Percentiles rank a stretch among this genome's conserved stretches.
phyloP scores from a whole-genome alignment of 37 sponge, comb jelly and placozoan genomes.

The Halisarca cf. caerulea region DNA sequence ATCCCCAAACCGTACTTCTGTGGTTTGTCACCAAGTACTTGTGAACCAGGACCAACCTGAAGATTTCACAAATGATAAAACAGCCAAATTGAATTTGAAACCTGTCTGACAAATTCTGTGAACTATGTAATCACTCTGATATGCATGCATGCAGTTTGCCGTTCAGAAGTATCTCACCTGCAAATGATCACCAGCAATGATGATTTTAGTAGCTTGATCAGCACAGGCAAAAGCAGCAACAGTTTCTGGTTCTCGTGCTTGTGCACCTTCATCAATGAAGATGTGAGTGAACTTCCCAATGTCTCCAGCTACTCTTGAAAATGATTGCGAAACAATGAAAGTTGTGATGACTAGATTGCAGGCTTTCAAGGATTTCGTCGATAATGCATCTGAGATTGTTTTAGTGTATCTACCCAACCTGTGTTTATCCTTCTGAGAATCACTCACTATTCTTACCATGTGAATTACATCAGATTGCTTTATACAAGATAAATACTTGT shows the following conservation, averaged over 20 bases:
- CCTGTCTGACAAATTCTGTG: too few species aligned
- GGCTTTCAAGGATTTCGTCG: neutral
- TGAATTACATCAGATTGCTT: neutral
- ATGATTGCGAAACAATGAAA: neutral
- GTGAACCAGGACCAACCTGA: neutral
- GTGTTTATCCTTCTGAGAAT: neutral
- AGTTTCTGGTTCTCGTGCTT: constrained; percentile 16
- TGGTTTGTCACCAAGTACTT: neutral
- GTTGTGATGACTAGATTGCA: constrained; percentile 57
- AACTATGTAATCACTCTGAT: too few species aligned
- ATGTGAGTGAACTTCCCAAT: constrained; percentile 15
- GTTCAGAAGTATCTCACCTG: constrained; percentile 1
- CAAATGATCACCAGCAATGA: constrained; percentile 26
- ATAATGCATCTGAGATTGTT: too few species aligned
- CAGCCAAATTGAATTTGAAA: too few species aligned
- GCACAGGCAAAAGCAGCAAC: constrained; percentile 1
- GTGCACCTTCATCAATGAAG: constrained; percentile 29
- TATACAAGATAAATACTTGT: constrained; percentile 37
- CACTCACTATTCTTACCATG: neutral
- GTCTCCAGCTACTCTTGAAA: neutral
- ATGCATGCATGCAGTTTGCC: neutral
- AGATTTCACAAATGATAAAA: too few species aligned
- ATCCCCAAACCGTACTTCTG: neutral
- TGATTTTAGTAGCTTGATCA: neutral
- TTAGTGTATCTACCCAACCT: too few species aligned